Percentiles rank a stretch among this genome's conserved stretches.
phyloP scores from a whole-genome alignment of 1,140 invertebrate species.

The Mylabris phalerata region DNA sequence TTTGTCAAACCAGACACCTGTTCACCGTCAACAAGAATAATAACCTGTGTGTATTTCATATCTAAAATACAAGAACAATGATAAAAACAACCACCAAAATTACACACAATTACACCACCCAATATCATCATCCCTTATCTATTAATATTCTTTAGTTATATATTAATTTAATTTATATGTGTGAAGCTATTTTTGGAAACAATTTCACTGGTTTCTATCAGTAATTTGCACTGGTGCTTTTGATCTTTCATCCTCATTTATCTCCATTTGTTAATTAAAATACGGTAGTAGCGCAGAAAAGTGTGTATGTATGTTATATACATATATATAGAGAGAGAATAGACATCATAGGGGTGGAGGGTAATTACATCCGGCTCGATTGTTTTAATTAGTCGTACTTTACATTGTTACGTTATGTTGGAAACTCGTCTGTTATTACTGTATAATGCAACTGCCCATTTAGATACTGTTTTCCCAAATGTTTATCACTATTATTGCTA shows the following conservation, averaged over 20 bases:
- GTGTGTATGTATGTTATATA: no score
- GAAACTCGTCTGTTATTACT: conserved; percentile 9
- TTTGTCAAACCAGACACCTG: conserved; percentile 14
- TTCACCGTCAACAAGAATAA: conserved; percentile 9
- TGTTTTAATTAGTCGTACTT: conserved; percentile 17
- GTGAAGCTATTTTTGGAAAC: neutral
- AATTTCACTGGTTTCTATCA: conserved; percentile 5
- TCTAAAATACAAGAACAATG: neutral
- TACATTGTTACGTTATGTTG: conserved; percentile 1
- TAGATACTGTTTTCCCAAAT: neutral
- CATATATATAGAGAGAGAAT: no score
- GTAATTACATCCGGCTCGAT: conserved; percentile 17
- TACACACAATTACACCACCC: neutral
- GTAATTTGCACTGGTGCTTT: conserved; percentile 12
- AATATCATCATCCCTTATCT: neutral
- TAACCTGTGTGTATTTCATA: no score
- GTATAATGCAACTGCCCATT: conserved; percentile 11
- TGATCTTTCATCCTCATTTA: conserved; percentile 3
- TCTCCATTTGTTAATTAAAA: conserved; percentile 15
- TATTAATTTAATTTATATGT: no score
- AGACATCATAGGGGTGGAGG: neutral
- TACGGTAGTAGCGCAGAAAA: neutral
- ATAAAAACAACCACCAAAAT: neutral
- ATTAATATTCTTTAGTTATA: neutral
- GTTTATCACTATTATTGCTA: no score